These are phyloP conservation scores for Drosophila melanosoma DNA, from an alignment of 2,888 invertebrate species.

Conservation along the genomic window DNA sequence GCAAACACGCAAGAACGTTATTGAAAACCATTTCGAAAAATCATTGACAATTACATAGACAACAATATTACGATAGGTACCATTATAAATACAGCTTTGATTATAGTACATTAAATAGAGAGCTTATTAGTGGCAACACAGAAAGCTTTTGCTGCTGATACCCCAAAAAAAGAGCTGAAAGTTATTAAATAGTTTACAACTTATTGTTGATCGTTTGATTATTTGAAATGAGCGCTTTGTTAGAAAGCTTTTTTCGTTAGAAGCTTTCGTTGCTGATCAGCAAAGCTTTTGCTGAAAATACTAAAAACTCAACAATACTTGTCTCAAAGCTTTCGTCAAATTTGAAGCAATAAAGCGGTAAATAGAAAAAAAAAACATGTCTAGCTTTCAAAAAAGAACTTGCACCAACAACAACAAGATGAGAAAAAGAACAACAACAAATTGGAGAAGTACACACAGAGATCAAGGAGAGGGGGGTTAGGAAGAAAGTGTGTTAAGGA, in stretches of 20 bases:
- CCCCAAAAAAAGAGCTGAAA: conserved; percentile 5
- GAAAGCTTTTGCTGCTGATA: conserved; percentile 26
- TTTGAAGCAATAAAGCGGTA: conserved; percentile 23
- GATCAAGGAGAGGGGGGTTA: conserved; percentile 41
- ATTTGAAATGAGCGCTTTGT: background rate
- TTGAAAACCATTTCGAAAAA: background rate
- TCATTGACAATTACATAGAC: background rate
- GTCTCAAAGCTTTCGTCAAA: conserved; percentile 33
- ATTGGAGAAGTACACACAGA: conserved; percentile 37
- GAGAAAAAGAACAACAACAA: conserved; percentile 12
- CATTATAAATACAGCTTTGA: conserved; percentile 10
- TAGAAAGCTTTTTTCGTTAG: conserved; percentile 21
- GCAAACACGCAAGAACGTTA: conserved; percentile 49
- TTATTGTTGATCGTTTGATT: conserved; percentile 7
- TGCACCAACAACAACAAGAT: conserved; percentile 57
- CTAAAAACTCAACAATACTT: conserved; percentile 40
- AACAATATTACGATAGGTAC: conserved; percentile 4
- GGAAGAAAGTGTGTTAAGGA: conserved; percentile 25
- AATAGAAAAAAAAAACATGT: conserved; percentile 64
- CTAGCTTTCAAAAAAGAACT: conserved; percentile 75
- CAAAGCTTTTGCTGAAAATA: conserved; percentile 37
- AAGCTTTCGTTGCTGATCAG: conserved; percentile 2
- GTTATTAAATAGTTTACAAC: conserved; percentile 4
- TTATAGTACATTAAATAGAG: background rate
- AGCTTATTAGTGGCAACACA: conserved; percentile 36